Percentiles rank a stretch among this genome's conserved stretches.
Evolutionary conservation across 2,113 vertebrate species (phyloP).

Genomic region (Glaucomys volans): DNA sequence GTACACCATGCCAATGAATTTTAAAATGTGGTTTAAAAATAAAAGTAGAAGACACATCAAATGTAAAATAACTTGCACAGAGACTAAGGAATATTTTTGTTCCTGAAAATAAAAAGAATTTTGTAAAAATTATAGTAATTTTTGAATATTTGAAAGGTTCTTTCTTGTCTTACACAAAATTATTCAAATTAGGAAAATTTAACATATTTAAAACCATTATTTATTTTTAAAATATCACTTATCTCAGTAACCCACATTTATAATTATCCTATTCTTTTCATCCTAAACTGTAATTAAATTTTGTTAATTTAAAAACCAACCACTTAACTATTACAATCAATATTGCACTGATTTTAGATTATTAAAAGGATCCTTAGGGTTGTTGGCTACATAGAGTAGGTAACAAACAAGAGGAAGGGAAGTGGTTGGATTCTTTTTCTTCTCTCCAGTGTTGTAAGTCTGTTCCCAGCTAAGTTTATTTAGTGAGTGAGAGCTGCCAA

Average conservation of each 20-base stretch:
- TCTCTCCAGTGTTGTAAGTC: neutral
- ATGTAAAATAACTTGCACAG: neutral
- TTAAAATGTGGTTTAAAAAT: neutral
- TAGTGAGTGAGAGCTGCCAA: slow-evolving; percentile 64
- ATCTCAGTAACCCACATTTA: neutral
- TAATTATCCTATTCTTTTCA: neutral
- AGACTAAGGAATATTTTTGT: neutral
- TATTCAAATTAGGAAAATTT: neutral
- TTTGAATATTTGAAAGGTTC: neutral
- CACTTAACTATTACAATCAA: neutral
- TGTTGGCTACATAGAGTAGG: neutral
- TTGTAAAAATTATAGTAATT: neutral
- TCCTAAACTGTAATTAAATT: neutral
- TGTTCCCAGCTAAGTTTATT: slow-evolving; percentile 36
- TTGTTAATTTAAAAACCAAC: neutral
- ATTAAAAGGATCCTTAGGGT: neutral
- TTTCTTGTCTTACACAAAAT: neutral
- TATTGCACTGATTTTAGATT: neutral
- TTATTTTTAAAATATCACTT: neutral
- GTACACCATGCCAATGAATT: neutral
- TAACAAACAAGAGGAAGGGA: neutral
- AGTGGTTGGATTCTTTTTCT: neutral
- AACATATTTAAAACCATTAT: neutral
- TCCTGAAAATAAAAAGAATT: neutral
- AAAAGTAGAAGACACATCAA: neutral